A percentile compares a stretch with the other conserved stretches of the same genome.
These are phyloP conservation scores for Ferrisia virgata DNA, from an alignment of 2,888 invertebrate species.

Conservation along the genomic window DNA sequence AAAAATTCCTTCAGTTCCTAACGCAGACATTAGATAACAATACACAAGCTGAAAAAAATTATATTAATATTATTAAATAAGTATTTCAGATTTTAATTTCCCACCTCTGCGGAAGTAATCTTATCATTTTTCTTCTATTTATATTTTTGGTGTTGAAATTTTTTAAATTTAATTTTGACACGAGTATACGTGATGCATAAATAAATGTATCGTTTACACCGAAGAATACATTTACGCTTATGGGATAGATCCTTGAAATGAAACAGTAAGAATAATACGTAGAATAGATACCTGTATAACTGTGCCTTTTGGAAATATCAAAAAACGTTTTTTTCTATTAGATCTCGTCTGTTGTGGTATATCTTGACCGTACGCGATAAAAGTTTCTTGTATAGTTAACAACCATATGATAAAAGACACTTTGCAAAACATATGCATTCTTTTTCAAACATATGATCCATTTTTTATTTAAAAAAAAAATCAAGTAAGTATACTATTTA, in stretches of 20 bases:
- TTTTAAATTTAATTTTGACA: no score
- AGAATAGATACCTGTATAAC: slow-evolving; percentile 45
- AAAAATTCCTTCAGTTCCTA: slow-evolving; percentile 46
- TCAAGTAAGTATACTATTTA: background rate
- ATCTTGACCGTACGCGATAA: background rate
- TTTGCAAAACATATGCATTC: slow-evolving; percentile 13
- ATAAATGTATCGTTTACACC: no score
- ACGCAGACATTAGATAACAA: slow-evolving; percentile 46
- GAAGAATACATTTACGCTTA: no score
- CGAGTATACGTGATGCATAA: no score
- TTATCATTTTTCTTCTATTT: no score
- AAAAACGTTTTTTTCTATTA: slow-evolving; percentile 38
- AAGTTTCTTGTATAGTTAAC: background rate
- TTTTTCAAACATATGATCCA: background rate
- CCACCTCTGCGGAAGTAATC: no score
- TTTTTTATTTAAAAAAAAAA: background rate
- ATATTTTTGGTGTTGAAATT: no score
- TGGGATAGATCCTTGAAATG: no score
- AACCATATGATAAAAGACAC: slow-evolving; percentile 16
- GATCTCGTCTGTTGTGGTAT: background rate
- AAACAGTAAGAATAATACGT: background rate
- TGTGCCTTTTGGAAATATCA: slow-evolving; percentile 45
- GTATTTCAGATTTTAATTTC: background rate
- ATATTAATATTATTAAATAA: background rate
- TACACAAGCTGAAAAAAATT: slow-evolving; percentile 40